Conservation (phyloP, 2,797 vertebrate species). For the Setipinna tenuifilis region DNA sequence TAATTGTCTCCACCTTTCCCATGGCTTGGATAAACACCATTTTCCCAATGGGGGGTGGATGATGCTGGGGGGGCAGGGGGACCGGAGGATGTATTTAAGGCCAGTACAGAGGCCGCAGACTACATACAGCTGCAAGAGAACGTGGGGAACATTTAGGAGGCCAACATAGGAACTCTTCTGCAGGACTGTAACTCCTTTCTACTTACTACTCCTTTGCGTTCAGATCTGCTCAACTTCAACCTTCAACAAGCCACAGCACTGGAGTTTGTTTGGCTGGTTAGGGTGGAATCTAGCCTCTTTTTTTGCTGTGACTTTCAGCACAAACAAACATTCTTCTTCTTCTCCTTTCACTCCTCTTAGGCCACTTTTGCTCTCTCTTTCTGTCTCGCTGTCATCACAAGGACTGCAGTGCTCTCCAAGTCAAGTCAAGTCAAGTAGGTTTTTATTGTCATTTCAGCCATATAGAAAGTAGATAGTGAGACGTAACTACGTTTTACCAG, state of each 20-base stretch:
- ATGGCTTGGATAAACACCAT: conserved; percentile 72
- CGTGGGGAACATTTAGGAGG: not conserved
- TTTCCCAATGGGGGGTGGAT: not conserved
- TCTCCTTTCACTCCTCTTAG: too few species aligned
- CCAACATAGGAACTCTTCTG: not conserved
- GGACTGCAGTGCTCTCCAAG: too few species aligned
- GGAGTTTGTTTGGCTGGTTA: not conserved
- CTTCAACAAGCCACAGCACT: not conserved
- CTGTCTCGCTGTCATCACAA: too few species aligned
- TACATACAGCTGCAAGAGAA: not conserved
- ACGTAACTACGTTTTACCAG: too few species aligned
- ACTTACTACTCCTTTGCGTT: not conserved
- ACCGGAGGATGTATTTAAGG: conserved; percentile 69
- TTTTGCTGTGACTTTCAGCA: not conserved
- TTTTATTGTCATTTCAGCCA: too few species aligned
- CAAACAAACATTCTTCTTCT: too few species aligned
- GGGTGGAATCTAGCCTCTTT: not conserved
- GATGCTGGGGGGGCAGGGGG: conserved; percentile 46
- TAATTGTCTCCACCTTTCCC: conserved; percentile 80
- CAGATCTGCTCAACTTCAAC: not conserved
- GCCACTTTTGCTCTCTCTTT: too few species aligned
- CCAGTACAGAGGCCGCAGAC: not conserved
- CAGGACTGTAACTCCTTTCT: not conserved
- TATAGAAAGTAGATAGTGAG: too few species aligned
- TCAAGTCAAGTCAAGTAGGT: too few species aligned